Conservation (phyloP, 2,888 invertebrate genomes). For the Brachypterus glaber region DNA sequence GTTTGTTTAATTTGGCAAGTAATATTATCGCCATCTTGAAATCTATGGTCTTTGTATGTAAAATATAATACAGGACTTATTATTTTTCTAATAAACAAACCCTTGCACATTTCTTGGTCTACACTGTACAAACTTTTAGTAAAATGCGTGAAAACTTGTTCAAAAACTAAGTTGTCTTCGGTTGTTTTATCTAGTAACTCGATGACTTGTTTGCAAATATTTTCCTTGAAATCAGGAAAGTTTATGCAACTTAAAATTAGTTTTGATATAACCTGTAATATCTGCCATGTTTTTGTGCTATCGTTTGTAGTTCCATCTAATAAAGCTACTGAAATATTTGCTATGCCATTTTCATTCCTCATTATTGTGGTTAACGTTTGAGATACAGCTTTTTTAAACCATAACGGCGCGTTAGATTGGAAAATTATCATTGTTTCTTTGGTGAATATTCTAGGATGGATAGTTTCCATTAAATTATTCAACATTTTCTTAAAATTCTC, state of each 20-base stretch:
- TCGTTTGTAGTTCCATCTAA: slow-evolving; percentile 41
- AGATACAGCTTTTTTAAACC: slow-evolving; percentile 54
- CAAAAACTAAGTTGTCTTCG: slow-evolving; percentile 20
- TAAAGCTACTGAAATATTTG: slow-evolving; percentile 55
- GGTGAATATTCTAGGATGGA: slow-evolving; percentile 53
- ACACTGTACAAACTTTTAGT: slow-evolving; percentile 45
- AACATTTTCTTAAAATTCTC: slow-evolving; percentile 44
- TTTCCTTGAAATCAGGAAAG: slow-evolving; percentile 45
- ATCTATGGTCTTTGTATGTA: slow-evolving; percentile 25
- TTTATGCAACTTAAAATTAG: slow-evolving; percentile 51
- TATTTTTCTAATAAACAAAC: slow-evolving; percentile 34
- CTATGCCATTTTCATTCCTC: slow-evolving; percentile 52
- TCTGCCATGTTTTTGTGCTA: slow-evolving; percentile 55
- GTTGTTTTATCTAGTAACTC: slow-evolving; percentile 33
- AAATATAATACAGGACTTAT: slow-evolving; percentile 21
- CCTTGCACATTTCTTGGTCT: slow-evolving; percentile 39
- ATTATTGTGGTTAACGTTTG: slow-evolving; percentile 52
- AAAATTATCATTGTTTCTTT: slow-evolving; percentile 61
- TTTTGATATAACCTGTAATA: slow-evolving; percentile 56
- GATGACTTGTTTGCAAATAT: slow-evolving; percentile 46
- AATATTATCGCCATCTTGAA: slow-evolving; percentile 29
- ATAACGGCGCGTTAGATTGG: slow-evolving; percentile 48
- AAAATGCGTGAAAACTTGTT: slow-evolving; percentile 46
- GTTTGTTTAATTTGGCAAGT: slow-evolving; percentile 27
- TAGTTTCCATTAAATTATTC: slow-evolving; percentile 44